Conservation (phyloP, 2,888 invertebrate species). For the Hypercompe scribonia region DNA sequence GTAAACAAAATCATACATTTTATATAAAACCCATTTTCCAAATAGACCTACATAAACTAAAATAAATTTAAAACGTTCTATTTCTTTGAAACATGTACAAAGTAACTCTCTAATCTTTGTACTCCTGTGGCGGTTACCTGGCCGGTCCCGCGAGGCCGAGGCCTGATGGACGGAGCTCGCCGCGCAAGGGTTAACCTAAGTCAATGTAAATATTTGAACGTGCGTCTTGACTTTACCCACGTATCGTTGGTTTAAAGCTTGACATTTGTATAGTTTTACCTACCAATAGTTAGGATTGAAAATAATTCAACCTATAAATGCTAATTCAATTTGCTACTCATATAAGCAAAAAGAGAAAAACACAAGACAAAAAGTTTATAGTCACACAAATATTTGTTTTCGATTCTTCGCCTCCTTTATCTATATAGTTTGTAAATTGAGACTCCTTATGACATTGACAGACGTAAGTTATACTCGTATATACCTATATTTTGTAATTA, state of each 20-base stretch:
- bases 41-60: slow-evolving; percentile 9
- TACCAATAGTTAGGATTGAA: slow-evolving; percentile 31
- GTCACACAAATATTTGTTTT: background rate
- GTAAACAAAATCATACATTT: slow-evolving; percentile 14
- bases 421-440: background rate
- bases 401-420: background rate
- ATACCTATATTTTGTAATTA: too few relatives aligned
- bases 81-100: slow-evolving; percentile 32
- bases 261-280: slow-evolving; percentile 47
- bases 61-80: slow-evolving; percentile 16
- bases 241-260: slow-evolving; percentile 56
- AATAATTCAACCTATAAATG: slow-evolving; percentile 5
- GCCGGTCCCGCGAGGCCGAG: slow-evolving; percentile 76
- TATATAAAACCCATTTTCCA: background rate
- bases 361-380: background rate
- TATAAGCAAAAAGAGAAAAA: background rate
- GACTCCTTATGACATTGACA: background rate
- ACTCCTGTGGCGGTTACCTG: slow-evolving; percentile 65
- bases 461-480: too few relatives aligned
- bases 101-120: slow-evolving; percentile 55
- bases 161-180: slow-evolving; percentile 80
- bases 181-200: slow-evolving; percentile 82
- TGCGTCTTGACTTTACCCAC: slow-evolving; percentile 56
- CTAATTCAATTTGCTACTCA: background rate
- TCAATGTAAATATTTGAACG: slow-evolving; percentile 83